phyloP scores from a whole-genome alignment of 2,797 vertebrate species.

The Natrix natrix region DNA sequence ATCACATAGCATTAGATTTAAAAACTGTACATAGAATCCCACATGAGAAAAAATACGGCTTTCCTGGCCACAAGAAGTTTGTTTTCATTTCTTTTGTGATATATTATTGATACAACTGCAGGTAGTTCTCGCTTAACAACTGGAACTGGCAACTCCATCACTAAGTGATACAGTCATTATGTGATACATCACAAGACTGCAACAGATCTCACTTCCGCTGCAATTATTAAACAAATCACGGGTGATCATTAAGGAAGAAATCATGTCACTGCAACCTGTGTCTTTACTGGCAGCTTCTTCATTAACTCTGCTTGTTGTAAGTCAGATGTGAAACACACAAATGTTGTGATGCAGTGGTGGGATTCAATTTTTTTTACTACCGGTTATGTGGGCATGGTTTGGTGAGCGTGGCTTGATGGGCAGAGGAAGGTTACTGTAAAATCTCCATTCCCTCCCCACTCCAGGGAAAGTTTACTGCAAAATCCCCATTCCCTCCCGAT shows the following conservation, averaged over 20 bases:
- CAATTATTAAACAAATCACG: neutral
- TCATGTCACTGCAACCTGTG: neutral
- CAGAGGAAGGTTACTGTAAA: too few species aligned
- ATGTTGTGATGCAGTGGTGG: neutral
- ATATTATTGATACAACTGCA: neutral
- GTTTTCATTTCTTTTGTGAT: neutral
- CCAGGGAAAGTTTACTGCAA: too few species aligned
- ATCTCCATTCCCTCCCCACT: too few species aligned
- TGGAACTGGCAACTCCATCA: neutral
- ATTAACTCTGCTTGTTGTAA: neutral
- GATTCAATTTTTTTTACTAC: too few species aligned
- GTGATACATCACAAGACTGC: neutral
- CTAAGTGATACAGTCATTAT: neutral
- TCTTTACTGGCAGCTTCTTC: neutral
- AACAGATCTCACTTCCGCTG: neutral
- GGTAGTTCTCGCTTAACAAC: neutral
- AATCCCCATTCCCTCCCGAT: too few species aligned
- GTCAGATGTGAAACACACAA: neutral
- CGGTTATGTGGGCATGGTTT: too few species aligned
- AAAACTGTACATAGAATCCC: neutral
- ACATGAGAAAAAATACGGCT: slow-evolving; percentile 25
- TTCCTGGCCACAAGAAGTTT: slow-evolving; percentile 17
- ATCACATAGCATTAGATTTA: neutral
- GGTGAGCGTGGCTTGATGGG: too few species aligned
- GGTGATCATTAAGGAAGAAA: neutral